A percentile compares a stretch with the other conserved stretches of the same genome.
These are phyloP conservation scores for Agelas oroides DNA, from an alignment of 37 sponge, comb jelly and placozoan species.

Conservation along the genomic window DNA sequence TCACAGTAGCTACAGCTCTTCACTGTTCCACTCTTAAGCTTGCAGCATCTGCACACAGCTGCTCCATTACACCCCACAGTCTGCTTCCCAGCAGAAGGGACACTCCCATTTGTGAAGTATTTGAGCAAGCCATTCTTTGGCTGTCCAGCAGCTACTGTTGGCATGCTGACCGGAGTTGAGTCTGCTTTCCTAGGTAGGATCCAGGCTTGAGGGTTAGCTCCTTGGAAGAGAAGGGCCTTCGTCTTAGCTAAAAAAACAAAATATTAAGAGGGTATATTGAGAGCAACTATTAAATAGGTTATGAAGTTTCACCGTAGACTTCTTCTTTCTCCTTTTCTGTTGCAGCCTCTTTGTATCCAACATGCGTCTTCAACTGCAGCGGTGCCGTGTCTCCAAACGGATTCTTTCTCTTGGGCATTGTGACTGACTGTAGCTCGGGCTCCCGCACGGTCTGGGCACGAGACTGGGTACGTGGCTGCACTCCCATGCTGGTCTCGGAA, in stretches of 20 bases:
- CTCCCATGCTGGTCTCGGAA: too few species aligned
- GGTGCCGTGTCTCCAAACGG: conserved; percentile 72
- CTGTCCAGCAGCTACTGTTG: neutral
- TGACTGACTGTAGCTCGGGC: too few species aligned
- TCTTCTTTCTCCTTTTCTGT: conserved; percentile 56
- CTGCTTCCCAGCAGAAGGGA: neutral
- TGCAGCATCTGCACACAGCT: neutral
- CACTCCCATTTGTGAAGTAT: neutral
- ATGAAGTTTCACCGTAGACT: conserved; percentile 52
- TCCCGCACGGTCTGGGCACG: too few species aligned
- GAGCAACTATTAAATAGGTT: neutral
- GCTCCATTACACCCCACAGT: too few species aligned
- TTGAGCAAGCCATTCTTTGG: neutral
- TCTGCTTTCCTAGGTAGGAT: neutral
- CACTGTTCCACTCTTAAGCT: neutral
- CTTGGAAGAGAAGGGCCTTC: conserved; percentile 18
- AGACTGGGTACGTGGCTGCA: too few species aligned
- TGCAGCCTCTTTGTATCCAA: conserved; percentile 66
- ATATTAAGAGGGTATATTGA: too few species aligned
- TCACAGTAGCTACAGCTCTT: conserved; percentile 45
- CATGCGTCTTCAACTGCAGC: conserved; percentile 71
- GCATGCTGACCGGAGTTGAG: neutral
- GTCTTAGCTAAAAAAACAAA: conserved; percentile 18
- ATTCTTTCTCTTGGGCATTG: conserved; percentile 72
- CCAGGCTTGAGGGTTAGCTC: neutral